Evolutionary conservation across 2,797 vertebrate genomes (phyloP).

Genomic region (Carcharodon carcharias): DNA sequence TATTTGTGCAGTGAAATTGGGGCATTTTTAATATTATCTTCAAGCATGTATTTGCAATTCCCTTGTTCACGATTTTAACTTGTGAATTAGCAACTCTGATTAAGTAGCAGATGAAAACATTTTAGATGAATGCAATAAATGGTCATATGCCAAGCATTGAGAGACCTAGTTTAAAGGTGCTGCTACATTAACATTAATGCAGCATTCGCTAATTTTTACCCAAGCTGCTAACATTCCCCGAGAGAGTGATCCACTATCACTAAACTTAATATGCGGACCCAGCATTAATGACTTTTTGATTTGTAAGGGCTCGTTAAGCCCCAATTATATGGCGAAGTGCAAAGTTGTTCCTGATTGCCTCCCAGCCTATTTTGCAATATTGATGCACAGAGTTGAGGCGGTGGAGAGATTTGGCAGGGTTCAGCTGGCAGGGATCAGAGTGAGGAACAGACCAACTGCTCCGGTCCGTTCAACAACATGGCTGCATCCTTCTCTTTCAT

Average conservation of each 20-base stretch:
- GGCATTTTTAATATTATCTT: not conserved
- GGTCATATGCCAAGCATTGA: not conserved
- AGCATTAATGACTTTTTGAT: not conserved
- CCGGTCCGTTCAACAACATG: not conserved
- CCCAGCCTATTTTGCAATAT: not conserved
- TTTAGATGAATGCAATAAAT: constrained; percentile 1
- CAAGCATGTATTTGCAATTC: not conserved
- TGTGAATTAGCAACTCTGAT: not conserved
- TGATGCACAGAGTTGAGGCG: not conserved
- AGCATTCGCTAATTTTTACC: not conserved
- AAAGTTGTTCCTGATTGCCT: not conserved
- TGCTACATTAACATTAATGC: not conserved
- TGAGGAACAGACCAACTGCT: not conserved
- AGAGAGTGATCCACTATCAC: not conserved
- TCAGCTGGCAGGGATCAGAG: not conserved
- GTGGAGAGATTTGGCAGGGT: not conserved
- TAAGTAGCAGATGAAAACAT: not conserved
- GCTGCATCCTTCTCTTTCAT: not conserved
- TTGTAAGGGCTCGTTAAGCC: not conserved
- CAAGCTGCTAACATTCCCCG: not conserved
- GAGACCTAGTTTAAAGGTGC: not conserved
- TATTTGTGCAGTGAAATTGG: not conserved
- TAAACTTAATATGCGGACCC: not conserved
- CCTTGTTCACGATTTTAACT: not conserved
- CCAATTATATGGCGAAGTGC: not conserved